These are phyloP conservation scores for Pseudopodoces humilis DNA, from an alignment of 2,113 vertebrate genomes.

Conservation along the genomic window DNA sequence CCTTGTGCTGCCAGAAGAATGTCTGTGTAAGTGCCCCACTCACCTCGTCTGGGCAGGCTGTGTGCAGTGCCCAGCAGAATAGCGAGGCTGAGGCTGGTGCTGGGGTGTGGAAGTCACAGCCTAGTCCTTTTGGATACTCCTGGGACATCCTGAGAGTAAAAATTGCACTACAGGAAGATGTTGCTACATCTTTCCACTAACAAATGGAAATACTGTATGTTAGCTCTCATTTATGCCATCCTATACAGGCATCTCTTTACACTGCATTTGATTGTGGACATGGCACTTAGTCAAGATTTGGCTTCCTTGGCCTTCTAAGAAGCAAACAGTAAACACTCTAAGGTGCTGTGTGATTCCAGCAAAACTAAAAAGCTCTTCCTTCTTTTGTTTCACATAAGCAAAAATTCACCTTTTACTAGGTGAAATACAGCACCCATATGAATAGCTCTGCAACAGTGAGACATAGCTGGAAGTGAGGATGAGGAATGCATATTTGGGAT, in stretches of 20 bases:
- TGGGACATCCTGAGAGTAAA: background rate
- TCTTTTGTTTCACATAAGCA: background rate
- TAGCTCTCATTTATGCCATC: background rate
- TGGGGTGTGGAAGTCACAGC: background rate
- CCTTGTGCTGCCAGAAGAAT: background rate
- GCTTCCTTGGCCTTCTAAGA: background rate
- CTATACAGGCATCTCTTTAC: background rate
- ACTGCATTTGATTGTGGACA: background rate
- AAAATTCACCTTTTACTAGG: background rate
- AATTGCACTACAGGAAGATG: background rate
- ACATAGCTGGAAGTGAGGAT: background rate
- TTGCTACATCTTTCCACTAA: background rate
- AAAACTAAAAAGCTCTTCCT: background rate
- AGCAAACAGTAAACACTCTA: background rate
- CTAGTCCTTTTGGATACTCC: background rate
- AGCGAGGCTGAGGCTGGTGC: background rate
- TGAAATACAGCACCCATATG: background rate
- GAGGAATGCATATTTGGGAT: background rate
- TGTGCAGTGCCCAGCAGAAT: background rate
- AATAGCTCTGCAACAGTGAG: background rate
- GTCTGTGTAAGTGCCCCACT: background rate
- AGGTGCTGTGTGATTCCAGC: background rate
- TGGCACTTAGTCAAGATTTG: background rate
- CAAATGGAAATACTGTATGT: background rate
- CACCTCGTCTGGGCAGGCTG: accelerated